phyloP scores from a whole-genome alignment of 1,140 invertebrate genomes.

The Metopolophium dirhodum region DNA sequence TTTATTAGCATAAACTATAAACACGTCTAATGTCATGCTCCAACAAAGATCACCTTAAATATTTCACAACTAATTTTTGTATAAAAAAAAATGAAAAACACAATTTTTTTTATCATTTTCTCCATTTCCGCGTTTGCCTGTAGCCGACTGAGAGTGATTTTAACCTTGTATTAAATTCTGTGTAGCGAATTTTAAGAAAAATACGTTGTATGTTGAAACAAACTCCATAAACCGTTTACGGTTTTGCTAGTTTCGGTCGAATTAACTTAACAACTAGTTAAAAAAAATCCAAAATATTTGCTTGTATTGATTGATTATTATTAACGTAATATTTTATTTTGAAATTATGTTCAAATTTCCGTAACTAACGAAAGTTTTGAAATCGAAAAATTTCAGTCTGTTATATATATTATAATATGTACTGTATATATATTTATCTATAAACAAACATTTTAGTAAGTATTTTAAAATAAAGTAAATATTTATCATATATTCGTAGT shows the following conservation, averaged over 20 bases:
- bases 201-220: background rate
- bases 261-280: background rate
- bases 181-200: background rate
- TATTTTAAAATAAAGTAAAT: too few relatives aligned
- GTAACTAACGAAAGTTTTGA: background rate
- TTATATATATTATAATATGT: too few relatives aligned
- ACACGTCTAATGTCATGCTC: background rate
- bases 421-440: too few relatives aligned
- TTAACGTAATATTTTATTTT: background rate
- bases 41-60: background rate
- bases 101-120: background rate
- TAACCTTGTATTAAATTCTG: constrained; percentile 36
- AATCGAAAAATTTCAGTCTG: background rate
- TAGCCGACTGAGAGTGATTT: background rate
- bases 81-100: background rate
- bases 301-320: background rate
- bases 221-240: background rate
- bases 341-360: background rate
- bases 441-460: too few relatives aligned
- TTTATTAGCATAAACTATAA: background rate
- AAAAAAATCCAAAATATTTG: background rate
- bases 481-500: too few relatives aligned
- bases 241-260: constrained; percentile 16
- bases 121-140: background rate
- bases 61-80: constrained; percentile 12